phyloP scores from a whole-genome alignment of 2,113 vertebrate species.

The Numida meleagris region DNA sequence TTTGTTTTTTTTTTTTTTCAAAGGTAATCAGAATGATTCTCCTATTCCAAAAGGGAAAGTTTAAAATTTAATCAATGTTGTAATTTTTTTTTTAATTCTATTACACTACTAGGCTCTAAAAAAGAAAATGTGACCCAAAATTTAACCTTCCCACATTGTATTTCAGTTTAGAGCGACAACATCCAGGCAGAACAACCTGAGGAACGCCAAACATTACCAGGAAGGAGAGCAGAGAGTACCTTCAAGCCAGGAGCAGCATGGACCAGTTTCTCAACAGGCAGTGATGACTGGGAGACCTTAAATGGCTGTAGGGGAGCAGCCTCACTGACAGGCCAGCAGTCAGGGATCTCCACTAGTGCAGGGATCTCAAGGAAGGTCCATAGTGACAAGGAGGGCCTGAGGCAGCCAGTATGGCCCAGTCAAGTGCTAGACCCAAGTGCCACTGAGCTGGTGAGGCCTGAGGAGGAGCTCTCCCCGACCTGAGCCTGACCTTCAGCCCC shows the following conservation, averaged over 20 bases:
- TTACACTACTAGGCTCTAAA: not conserved
- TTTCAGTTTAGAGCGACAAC: not conserved
- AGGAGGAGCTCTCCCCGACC: not conserved
- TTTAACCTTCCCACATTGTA: not conserved
- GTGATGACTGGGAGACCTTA: accelerated
- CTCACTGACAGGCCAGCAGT: accelerated
- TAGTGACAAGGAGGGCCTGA: accelerated
- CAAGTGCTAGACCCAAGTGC: too few species aligned
- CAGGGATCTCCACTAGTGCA: too few species aligned
- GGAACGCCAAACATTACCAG: accelerated
- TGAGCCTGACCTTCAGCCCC: not conserved
- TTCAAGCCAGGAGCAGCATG: accelerated
- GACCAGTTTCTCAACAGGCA: not conserved
- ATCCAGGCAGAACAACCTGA: not conserved
- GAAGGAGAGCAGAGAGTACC: not conserved
- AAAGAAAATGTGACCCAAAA: not conserved
- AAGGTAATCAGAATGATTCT: not conserved
- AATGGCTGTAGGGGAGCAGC: accelerated
- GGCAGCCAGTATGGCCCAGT: too few species aligned
- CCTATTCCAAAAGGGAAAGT: not conserved
- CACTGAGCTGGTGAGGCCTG: accelerated
- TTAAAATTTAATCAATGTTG: not conserved
- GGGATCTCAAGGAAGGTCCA: accelerated
- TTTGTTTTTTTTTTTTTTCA: not conserved
- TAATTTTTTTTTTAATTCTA: not conserved